phyloP scores from a whole-genome alignment of 2,888 invertebrate genomes.

The Lapara coniferarum region DNA sequence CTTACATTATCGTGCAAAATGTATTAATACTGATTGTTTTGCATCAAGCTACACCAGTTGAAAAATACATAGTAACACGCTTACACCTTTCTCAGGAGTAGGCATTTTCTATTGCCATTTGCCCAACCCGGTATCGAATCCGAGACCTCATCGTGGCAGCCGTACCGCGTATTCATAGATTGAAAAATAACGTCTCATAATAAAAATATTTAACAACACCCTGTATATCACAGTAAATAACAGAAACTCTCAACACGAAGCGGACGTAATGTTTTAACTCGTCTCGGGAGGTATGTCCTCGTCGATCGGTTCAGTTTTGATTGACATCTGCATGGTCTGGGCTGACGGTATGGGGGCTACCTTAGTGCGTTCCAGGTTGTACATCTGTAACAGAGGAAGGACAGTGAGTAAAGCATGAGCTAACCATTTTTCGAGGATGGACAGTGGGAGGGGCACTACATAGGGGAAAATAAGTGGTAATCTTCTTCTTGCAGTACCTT shows the following conservation, averaged over 20 bases:
- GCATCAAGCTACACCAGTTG: not conserved
- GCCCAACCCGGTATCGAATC: too few species aligned
- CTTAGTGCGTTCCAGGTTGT: conserved; percentile 70
- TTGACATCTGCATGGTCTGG: conserved; percentile 51
- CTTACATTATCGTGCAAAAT: not conserved
- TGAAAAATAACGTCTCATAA: conserved; percentile 3
- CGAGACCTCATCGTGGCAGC: too few species aligned
- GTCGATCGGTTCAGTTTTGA: conserved; percentile 65
- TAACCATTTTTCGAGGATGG: too few species aligned
- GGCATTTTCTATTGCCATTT: too few species aligned
- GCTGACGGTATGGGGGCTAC: conserved; percentile 42
- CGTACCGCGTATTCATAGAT: too few species aligned
- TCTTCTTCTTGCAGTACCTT: too few species aligned
- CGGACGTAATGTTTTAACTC: conserved; percentile 11
- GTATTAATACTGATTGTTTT: conserved; percentile 12
- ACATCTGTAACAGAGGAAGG: conserved; percentile 61
- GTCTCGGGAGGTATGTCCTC: conserved; percentile 32
- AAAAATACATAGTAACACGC: not conserved
- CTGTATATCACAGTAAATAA: conserved; percentile 27
- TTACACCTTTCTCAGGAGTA: too few species aligned
- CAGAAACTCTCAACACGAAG: conserved; percentile 1
- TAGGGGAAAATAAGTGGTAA: too few species aligned
- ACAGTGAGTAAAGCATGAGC: not conserved
- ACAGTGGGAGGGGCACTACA: too few species aligned
- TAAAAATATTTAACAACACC: conserved; percentile 21